phyloP scores from a whole-genome alignment of 2,888 invertebrate genomes.

The Pasiphila rectangulata region DNA sequence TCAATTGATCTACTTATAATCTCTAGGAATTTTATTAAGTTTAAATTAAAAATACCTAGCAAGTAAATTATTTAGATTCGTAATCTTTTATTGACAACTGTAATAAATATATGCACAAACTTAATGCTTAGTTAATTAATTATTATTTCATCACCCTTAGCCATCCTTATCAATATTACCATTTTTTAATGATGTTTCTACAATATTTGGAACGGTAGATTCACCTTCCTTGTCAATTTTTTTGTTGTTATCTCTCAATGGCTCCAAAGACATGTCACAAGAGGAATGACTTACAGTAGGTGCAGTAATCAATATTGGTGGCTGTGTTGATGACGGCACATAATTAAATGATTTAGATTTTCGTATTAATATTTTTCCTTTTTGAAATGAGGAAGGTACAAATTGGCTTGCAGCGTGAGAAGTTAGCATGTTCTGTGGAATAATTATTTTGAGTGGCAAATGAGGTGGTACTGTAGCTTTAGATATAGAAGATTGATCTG shows the following conservation, averaged over 20 bases:
- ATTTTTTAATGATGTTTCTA: slow-evolving; percentile 8
- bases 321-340: slow-evolving; percentile 12
- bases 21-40: no score
- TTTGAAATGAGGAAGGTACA: slow-evolving; percentile 7
- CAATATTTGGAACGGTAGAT: slow-evolving; percentile 5
- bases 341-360: slow-evolving; percentile 11
- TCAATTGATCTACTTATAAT: no score
- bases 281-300: not conserved
- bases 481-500: not conserved
- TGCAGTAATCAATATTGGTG: slow-evolving; percentile 19
- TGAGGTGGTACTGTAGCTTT: slow-evolving; percentile 12
- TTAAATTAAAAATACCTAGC: no score
- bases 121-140: no score
- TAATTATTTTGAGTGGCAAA: slow-evolving; percentile 14
- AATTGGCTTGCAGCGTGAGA: slow-evolving; percentile 1
- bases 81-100: no score
- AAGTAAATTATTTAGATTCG: no score
- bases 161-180: not conserved
- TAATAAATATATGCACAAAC: no score
- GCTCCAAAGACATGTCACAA: slow-evolving; percentile 9
- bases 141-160: not conserved
- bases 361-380: slow-evolving; percentile 13
- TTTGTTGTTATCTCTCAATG: no score
- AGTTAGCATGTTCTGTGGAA: slow-evolving; percentile 13
- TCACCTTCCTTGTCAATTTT: no score